Conservation (phyloP, 1,140 invertebrate species). For the Drosophila pallidifrons region DNA sequence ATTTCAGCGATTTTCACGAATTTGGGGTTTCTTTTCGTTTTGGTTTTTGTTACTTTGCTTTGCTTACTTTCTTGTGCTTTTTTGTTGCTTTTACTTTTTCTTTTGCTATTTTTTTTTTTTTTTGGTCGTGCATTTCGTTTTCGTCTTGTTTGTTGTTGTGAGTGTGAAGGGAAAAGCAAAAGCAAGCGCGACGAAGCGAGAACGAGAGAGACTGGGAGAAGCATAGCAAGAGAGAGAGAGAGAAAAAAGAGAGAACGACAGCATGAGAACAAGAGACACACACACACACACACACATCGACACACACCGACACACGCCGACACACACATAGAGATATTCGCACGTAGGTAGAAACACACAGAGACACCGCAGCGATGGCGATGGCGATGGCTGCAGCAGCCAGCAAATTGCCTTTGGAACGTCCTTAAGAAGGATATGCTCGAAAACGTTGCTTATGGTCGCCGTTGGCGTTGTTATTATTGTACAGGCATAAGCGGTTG, state of each 20-base stretch:
- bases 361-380: constrained; percentile 3
- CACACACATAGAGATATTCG: constrained; percentile 26
- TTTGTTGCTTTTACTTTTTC: constrained; percentile 10
- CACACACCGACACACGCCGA: constrained; percentile 50
- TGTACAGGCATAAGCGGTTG: constrained; percentile 21
- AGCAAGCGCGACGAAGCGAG: constrained; percentile 11
- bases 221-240: constrained; percentile 21
- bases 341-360: neutral
- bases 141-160: neutral
- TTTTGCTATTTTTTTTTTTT: constrained; percentile 27
- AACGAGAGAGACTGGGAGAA: constrained; percentile 14
- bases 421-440: constrained; percentile 84
- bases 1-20: constrained; percentile 45
- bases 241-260: constrained; percentile 4
- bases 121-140: constrained; percentile 22
- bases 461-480: constrained; percentile 38
- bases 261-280: constrained; percentile 28
- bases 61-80: constrained; percentile 7
- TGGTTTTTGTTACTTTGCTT: neutral
- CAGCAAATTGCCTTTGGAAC: constrained; percentile 84
- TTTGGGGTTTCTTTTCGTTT: constrained; percentile 27
- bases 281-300: constrained; percentile 45
- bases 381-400: constrained; percentile 24
- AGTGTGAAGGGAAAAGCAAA: constrained; percentile 6
- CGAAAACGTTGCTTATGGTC: constrained; percentile 73